A percentile compares a stretch with the other conserved stretches of the same genome.
phyloP scores from a whole-genome alignment of 2,888 invertebrate species.

The Eudemis profundana region DNA sequence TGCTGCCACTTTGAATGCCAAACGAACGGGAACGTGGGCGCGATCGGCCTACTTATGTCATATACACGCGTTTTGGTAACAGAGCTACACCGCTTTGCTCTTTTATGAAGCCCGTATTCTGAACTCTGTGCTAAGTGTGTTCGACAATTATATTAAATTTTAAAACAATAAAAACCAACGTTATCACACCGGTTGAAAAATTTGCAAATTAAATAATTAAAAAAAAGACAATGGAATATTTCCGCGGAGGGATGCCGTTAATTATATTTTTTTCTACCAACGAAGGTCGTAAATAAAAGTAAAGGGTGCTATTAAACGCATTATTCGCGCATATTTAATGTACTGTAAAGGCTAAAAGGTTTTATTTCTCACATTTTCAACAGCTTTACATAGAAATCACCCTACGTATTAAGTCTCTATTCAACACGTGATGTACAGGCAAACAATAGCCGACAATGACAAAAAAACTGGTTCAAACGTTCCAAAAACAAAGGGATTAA shows the following conservation, averaged over 20 bases:
- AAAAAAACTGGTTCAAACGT: constrained; percentile 40
- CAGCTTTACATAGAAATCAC: constrained; percentile 76
- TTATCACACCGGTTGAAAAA: constrained; percentile 34
- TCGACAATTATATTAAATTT: constrained; percentile 13
- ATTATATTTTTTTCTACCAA: constrained; percentile 78
- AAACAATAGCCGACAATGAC: constrained; percentile 51
- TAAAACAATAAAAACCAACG: background rate
- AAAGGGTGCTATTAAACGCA: constrained; percentile 84
- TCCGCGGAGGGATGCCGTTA: constrained; percentile 73
- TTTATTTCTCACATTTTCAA: constrained; percentile 75
- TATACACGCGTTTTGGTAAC: background rate
- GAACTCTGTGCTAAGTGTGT: background rate
- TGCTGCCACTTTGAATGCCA: constrained; percentile 68
- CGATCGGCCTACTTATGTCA: constrained; percentile 10
- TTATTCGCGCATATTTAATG: constrained; percentile 83
- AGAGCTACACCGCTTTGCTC: background rate
- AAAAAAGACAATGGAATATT: constrained; percentile 72
- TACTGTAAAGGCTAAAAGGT: constrained; percentile 81
- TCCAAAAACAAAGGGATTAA: constrained; percentile 29
- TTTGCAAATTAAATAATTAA: constrained; percentile 63
- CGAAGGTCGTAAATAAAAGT: constrained; percentile 79
- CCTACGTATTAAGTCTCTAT: constrained; percentile 72
- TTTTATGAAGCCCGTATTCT: background rate
- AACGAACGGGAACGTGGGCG: constrained; percentile 62
- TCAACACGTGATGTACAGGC: constrained; percentile 70